Base-by-base conservation (phyloP, 2,113 vertebrate genomes). In the Chiloscyllium plagiosum region DNA sequence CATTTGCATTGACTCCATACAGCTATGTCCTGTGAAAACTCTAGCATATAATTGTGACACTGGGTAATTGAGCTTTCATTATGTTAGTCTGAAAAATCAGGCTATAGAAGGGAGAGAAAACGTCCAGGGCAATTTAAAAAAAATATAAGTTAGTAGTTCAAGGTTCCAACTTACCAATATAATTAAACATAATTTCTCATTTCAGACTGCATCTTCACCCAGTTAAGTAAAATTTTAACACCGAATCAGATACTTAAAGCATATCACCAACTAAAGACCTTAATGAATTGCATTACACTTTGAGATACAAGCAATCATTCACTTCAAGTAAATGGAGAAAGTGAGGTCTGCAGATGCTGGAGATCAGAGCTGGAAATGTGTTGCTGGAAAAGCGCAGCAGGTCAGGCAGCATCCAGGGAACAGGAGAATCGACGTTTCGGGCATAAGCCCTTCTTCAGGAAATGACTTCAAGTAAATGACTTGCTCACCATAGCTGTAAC, bases 131-230 rank as follows among this genome's bases (percentile, higher is more conserved):
- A 65, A 92, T 66, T 92, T 65, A n/a, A 1, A 15, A 92, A 92
- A 92, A 92, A 37, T 56, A 26, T 33, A 66, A 66, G 20, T 92
- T 66, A 12, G 56, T 66, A 92, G 66, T 92, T 95, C 24, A 42
- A 95, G 93, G 47, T 95, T 72, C 93, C 47, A 95, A 95, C 66
- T 29, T 29, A 52, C 47, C 68, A 47, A 95, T 12, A 50, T 95
- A 70, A 94, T 70, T 94, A 50, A 50, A 95, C 26, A 29, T 72
- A 95, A 95, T 95, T 72, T 50, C 42, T 68, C 24, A 72, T 70
- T 95, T 70, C 61, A 33, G 29, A 19, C 56, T 66, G 33, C 29
- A 92, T 20, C 42, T 29, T 95, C 72, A 12, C 24, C 42, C 42
- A 50, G 42, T 15, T 95, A 15, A 69, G 69, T 50, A 72, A 95